phyloP scores from a whole-genome alignment of 2,113 vertebrate species.

The Channa argus region DNA sequence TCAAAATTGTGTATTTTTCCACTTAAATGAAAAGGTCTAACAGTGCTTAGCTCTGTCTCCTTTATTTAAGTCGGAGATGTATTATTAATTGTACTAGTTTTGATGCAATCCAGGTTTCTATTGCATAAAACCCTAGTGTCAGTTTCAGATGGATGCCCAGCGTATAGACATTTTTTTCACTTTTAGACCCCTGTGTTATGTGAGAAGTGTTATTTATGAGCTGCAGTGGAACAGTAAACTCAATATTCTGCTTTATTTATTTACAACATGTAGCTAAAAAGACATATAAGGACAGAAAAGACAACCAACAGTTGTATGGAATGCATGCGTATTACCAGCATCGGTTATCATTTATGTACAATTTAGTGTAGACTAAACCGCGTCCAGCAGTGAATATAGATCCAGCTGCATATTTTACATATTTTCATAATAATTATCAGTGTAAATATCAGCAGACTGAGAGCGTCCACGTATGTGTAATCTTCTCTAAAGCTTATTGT shows the following conservation, averaged over 20 bases:
- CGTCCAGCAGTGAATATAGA: not conserved
- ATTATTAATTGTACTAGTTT: slow-evolving; percentile 18
- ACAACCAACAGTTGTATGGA: not conserved
- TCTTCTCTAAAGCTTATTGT: too few relatives aligned
- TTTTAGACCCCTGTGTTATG: slow-evolving; percentile 24
- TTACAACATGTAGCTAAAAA: slow-evolving; percentile 5
- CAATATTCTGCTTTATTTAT: slow-evolving; percentile 14
- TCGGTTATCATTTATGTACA: not conserved
- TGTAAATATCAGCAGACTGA: not conserved
- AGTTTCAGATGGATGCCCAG: slow-evolving; percentile 1
- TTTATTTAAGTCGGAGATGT: slow-evolving; percentile 29
- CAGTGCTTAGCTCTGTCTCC: not conserved
- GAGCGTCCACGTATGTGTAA: not conserved
- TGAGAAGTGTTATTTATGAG: slow-evolving; percentile 12
- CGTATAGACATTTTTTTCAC: not conserved
- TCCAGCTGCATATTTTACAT: not conserved
- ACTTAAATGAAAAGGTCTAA: slow-evolving; percentile 11
- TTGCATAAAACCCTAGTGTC: not conserved
- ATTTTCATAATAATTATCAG: not conserved
- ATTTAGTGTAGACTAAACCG: slow-evolving; percentile 14
- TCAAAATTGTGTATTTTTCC: too few relatives aligned
- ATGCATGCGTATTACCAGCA: slow-evolving; percentile 2
- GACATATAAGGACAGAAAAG: not conserved
- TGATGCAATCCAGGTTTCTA: slow-evolving; percentile 1
- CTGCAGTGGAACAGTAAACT: not conserved